Percentiles rank a stretch among this genome's conserved stretches.
These are phyloP conservation scores for Euproctis similis DNA, from an alignment of 2,888 invertebrate species.

Conservation along the genomic window DNA sequence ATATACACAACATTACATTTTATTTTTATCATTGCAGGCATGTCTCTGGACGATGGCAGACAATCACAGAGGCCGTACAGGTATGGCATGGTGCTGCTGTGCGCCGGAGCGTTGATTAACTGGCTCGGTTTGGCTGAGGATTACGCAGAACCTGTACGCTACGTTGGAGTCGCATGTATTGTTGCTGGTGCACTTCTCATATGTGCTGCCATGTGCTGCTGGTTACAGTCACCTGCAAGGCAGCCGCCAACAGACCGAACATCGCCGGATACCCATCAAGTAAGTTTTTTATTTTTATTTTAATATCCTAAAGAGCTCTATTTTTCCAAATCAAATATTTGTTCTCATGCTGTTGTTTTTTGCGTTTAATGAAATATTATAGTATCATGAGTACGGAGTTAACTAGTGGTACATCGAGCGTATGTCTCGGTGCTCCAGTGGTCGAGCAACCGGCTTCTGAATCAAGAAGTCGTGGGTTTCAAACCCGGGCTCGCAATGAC, in stretches of 20 bases:
- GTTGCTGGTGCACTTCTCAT: slow-evolving; percentile 83
- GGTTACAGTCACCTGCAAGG: slow-evolving; percentile 77
- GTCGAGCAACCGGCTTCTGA: no score
- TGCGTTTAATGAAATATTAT: no score
- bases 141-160: slow-evolving; percentile 82
- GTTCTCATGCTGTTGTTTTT: no score
- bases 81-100: slow-evolving; percentile 83
- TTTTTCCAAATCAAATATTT: no score
- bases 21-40: slow-evolving; percentile 61
- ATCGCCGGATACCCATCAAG: slow-evolving; percentile 69
- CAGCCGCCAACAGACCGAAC: slow-evolving; percentile 59
- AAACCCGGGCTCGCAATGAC: no score
- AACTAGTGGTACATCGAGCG: no score
- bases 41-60: slow-evolving; percentile 79
- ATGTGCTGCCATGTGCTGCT: slow-evolving; percentile 84
- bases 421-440: no score
- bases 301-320: no score
- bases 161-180: slow-evolving; percentile 83
- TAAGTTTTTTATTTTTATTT: no score
- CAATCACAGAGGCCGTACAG: slow-evolving; percentile 83
- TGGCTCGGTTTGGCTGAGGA: slow-evolving; percentile 84
- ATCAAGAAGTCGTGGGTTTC: no score
- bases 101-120: slow-evolving; percentile 83
- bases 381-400: no score
- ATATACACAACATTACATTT: no score